Base-by-base conservation (phyloP, 2,113 vertebrate species). In the Corydoras sp. region DNA sequence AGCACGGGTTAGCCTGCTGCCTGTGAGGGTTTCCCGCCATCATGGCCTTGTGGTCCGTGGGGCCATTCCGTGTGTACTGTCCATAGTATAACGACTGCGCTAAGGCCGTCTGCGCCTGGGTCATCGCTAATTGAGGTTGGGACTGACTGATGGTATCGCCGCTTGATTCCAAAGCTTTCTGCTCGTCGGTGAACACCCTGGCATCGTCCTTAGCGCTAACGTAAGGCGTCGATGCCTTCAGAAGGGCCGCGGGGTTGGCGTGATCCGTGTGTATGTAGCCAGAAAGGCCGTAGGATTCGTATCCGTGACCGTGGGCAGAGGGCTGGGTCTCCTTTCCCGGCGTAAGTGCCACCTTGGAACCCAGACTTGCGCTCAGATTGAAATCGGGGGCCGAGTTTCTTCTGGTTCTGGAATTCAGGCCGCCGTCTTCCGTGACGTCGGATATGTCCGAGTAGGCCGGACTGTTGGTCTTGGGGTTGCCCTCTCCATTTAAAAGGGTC, bases 391-490 rank as follows among this genome's bases (percentile, higher is more conserved):
- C 92, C 55, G 91, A 93, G 77, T 89, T 89, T 72, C 92, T 90
- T 81, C 95, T 97, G 56, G 95, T 95, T 85, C 94, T 90, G 70
- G 92, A 84, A 58, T 96, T 94, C 0, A 92, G 93, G n/a, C 89
- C 93, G 0, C 95, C 96, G 1, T 99, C 97, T 0, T 98, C 96
- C 1, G 92, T 93, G 0, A 94, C 96, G 54, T 99, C 97, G 0
- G 97, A 99, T 81, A 99, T 99, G 85, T 99, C 97, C 0, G 97
- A 99, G 74, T 99, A 99, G 68, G 95, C 96, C 0, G 97, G 96
- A 80, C 95, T 98, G 88, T 92, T 97, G n/a, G 94, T 98, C 88
- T 98, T 98, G 54, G 93, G 89, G 0, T 86, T 62, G 2, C 85
- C 83, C 66, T 97, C 95, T 0, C 92, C 91, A 5, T 93, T 91